Evolutionary conservation across 1,140 invertebrate genomes (phyloP).

Genomic region (Calosoma granatense): DNA sequence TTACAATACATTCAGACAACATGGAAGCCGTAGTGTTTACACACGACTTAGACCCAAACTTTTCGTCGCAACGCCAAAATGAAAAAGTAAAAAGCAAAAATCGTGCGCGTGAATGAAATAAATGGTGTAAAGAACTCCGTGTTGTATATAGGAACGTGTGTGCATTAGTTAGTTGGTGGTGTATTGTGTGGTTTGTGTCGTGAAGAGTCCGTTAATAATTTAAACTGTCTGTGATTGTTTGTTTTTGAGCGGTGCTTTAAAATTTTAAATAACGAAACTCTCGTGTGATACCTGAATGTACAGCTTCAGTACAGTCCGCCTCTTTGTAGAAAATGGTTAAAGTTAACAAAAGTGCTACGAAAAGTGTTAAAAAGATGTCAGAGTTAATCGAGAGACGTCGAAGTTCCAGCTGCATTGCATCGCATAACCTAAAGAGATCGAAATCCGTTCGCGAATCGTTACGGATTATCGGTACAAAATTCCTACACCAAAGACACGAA

Average conservation of each 20-base stretch:
- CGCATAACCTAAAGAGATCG: slow-evolving; percentile 38
- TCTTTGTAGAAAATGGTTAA: slow-evolving; percentile 18
- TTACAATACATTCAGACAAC: not conserved
- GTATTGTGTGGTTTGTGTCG: too few species aligned
- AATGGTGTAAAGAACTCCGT: too few species aligned
- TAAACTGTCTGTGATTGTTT: too few species aligned
- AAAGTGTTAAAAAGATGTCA: slow-evolving; percentile 13
- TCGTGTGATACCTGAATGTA: too few species aligned
- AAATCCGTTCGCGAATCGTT: slow-evolving; percentile 62
- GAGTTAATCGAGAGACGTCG: slow-evolving; percentile 15
- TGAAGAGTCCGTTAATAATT: too few species aligned
- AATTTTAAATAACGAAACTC: too few species aligned
- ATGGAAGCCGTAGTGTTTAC: not conserved
- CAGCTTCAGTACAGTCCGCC: too few species aligned
- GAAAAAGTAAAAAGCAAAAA: too few species aligned
- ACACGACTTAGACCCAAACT: not conserved
- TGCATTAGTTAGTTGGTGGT: too few species aligned
- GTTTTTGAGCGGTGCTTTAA: too few species aligned
- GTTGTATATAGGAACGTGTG: too few species aligned
- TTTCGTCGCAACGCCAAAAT: not conserved
- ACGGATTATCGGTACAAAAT: slow-evolving; percentile 47
- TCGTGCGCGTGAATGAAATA: too few species aligned
- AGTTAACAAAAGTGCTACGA: not conserved
- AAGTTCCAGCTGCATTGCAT: not conserved
- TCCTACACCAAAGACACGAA: slow-evolving; percentile 34